phyloP scores from a whole-genome alignment of 2,888 invertebrate species.

The Falcaria lacertinaria region DNA sequence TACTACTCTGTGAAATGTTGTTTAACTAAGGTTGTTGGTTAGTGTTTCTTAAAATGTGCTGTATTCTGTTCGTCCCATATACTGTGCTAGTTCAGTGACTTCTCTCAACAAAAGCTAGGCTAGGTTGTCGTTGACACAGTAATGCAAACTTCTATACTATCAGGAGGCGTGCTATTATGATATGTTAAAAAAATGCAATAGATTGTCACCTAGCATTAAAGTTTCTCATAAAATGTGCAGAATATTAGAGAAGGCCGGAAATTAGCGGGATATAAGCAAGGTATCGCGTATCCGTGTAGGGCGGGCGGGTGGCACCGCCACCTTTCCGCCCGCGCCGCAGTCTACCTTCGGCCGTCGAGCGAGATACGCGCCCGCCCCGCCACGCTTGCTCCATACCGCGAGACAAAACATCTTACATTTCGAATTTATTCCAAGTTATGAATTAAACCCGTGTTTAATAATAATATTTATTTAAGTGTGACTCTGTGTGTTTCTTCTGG shows the following conservation, averaged over 20 bases:
- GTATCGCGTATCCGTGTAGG: constrained; percentile 36
- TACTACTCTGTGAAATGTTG: too few species aligned
- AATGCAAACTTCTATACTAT: too few species aligned
- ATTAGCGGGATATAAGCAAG: constrained; percentile 33
- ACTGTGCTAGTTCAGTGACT: too few species aligned
- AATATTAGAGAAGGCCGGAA: constrained; percentile 23
- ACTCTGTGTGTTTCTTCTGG: neutral
- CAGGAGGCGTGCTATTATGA: too few species aligned
- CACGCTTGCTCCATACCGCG: constrained; percentile 6
- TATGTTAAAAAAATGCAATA: constrained; percentile 10
- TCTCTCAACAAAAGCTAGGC: too few species aligned
- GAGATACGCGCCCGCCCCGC: constrained; percentile 13
- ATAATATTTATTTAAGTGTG: neutral
- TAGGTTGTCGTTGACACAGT: too few species aligned
- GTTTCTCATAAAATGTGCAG: neutral
- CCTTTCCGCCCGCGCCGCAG: constrained; percentile 47
- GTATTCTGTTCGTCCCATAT: too few species aligned
- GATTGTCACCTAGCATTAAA: neutral
- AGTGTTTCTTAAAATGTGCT: too few species aligned
- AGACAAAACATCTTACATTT: too few species aligned
- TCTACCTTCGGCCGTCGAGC: constrained; percentile 29
- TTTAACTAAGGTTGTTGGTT: too few species aligned
- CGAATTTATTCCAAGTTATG: constrained; percentile 3
- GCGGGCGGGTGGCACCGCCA: constrained; percentile 46
- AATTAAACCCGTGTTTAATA: constrained; percentile 3